These are phyloP conservation scores for Cydia fagiglandana DNA, from an alignment of 1,140 invertebrate genomes.

Conservation along the genomic window DNA sequence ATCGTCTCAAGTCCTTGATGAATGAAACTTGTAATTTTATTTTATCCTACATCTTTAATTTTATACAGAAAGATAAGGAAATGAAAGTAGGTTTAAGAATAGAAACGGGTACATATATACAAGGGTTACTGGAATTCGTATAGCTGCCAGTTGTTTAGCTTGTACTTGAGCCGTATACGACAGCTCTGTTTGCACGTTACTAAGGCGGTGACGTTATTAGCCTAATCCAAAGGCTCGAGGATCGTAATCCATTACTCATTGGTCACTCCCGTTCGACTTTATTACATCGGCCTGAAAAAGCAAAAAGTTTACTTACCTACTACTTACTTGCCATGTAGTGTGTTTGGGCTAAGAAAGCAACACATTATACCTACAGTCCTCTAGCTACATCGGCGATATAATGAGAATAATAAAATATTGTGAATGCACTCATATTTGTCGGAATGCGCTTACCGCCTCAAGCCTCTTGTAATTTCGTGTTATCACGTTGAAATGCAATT, in stretches of 20 bases:
- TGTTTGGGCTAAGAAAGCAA: neutral
- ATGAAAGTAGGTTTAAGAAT: neutral
- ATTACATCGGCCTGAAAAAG: neutral
- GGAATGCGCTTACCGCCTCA: conserved; percentile 29
- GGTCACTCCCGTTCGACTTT: neutral
- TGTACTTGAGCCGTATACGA: conserved; percentile 2
- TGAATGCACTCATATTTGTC: conserved; percentile 30
- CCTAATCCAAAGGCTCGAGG: conserved; percentile 18
- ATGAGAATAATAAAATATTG: neutral
- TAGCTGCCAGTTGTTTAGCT: neutral
- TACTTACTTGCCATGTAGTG: neutral
- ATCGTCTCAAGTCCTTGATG: neutral
- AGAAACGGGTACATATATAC: neutral
- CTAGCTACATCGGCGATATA: neutral
- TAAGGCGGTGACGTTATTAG: conserved; percentile 14
- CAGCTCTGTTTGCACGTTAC: conserved; percentile 21
- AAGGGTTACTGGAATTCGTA: neutral
- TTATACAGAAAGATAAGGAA: neutral
- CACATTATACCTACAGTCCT: neutral
- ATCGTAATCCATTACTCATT: conserved; percentile 17
- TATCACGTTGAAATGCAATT: conserved; percentile 35
- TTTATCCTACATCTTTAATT: neutral
- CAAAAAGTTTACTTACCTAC: conserved; percentile 5
- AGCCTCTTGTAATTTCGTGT: conserved; percentile 26
- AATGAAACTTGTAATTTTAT: neutral